Evolutionary conservation across 1,140 invertebrate species (phyloP).

Genomic region (Cecropterus lyciades): DNA sequence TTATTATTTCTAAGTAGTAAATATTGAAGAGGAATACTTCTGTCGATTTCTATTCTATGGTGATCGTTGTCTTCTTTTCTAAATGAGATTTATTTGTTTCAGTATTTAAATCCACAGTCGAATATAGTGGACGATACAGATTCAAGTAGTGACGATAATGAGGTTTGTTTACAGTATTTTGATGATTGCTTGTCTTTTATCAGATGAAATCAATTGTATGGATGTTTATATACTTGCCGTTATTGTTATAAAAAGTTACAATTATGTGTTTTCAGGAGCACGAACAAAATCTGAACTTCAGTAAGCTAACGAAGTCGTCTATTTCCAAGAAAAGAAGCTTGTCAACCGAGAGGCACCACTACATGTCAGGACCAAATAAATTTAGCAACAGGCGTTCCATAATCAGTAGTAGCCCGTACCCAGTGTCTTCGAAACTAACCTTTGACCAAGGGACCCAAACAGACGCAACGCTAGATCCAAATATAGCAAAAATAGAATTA

Average conservation of each 20-base stretch:
- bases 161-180: constrained; percentile 39
- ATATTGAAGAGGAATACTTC: no score
- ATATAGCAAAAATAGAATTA: constrained; percentile 44
- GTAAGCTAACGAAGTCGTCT: constrained; percentile 38
- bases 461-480: constrained; percentile 39
- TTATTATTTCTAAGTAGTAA: no score
- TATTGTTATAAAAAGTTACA: neutral
- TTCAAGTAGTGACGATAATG: constrained; percentile 45
- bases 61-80: no score
- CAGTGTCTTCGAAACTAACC: constrained; percentile 38
- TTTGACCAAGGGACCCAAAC: constrained; percentile 56
- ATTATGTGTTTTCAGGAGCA: constrained; percentile 40
- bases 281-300: constrained; percentile 39
- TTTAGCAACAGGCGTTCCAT: constrained; percentile 39
- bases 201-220: no score
- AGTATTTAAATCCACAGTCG: constrained; percentile 35
- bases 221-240: no score
- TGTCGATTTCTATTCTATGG: no score
- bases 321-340: constrained; percentile 9
- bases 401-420: constrained; percentile 50
- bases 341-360: constrained; percentile 6
- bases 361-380: constrained; percentile 26
- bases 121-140: constrained; percentile 16
- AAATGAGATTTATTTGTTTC: constrained; percentile 14
- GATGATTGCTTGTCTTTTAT: no score